Percentiles rank a stretch among this genome's conserved stretches.
Evolutionary conservation across 2,113 vertebrate genomes (phyloP).

Genomic region (Pampusana beccarii): DNA sequence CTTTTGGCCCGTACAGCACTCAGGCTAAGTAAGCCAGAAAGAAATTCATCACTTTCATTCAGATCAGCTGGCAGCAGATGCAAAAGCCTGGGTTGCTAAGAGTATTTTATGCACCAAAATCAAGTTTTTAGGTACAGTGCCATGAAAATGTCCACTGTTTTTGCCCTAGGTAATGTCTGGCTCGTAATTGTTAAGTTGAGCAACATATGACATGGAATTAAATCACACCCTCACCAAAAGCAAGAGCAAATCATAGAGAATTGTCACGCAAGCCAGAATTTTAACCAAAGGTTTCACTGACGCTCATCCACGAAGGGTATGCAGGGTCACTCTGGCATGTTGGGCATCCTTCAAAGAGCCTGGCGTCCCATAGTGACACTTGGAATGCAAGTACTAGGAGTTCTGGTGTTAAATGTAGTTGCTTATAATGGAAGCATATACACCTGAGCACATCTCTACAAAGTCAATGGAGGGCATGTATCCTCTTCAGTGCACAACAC

Average conservation of each 20-base stretch:
- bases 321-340: background rate
- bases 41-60: background rate
- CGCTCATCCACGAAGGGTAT: background rate
- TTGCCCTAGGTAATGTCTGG: background rate
- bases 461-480: rapidly evolving
- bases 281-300: background rate
- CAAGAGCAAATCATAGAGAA: background rate
- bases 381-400: background rate
- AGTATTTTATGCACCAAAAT: background rate
- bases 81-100: background rate
- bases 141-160: background rate
- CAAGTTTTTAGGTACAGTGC: background rate
- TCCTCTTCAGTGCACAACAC: background rate
- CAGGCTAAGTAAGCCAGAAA: background rate
- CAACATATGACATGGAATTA: background rate
- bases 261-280: background rate
- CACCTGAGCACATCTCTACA: background rate
- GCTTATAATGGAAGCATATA: background rate
- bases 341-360: background rate
- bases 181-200: background rate
- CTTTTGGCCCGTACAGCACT: background rate
- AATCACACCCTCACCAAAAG: background rate
- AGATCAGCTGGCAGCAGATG: background rate
- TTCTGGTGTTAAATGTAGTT: background rate
- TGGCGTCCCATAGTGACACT: background rate